Conservation (phyloP, 2,888 invertebrate species). For the Ligdia adustata region DNA sequence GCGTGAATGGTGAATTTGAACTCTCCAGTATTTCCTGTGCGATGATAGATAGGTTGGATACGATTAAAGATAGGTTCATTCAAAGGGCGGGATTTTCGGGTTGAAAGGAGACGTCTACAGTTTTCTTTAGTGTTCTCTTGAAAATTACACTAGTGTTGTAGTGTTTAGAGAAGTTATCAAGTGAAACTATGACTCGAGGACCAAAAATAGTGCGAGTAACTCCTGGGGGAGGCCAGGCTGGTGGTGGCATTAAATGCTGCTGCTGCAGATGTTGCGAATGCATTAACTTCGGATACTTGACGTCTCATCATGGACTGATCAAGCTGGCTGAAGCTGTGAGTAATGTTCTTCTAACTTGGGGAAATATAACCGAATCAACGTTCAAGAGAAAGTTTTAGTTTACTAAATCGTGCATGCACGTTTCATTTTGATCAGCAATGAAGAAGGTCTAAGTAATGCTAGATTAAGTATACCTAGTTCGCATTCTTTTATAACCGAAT, state of each 20-base stretch:
- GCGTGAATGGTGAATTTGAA: constrained; percentile 64
- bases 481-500: no score
- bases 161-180: neutral
- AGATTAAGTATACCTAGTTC: no score
- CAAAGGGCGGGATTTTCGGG: neutral
- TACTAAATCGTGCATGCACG: no score
- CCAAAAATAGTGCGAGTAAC: constrained; percentile 77
- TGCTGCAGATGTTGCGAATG: constrained; percentile 91
- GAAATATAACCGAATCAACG: no score
- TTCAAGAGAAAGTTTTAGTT: no score
- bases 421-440: no score
- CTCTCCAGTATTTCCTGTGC: constrained; percentile 66
- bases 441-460: no score
- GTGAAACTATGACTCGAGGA: constrained; percentile 64
- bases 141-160: neutral
- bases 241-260: constrained; percentile 87
- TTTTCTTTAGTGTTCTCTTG: neutral
- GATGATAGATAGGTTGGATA: constrained; percentile 35
- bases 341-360: constrained; percentile 39
- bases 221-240: constrained; percentile 57
- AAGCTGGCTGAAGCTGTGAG: constrained; percentile 91
- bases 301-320: constrained; percentile 88
- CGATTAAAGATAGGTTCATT: constrained; percentile 12
- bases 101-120: neutral
- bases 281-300: constrained; percentile 89